Percentiles rank a stretch among this genome's conserved stretches.
These are phyloP conservation scores for Hyla sarda DNA, from an alignment of 2,113 vertebrate species.

Conservation along the genomic window DNA sequence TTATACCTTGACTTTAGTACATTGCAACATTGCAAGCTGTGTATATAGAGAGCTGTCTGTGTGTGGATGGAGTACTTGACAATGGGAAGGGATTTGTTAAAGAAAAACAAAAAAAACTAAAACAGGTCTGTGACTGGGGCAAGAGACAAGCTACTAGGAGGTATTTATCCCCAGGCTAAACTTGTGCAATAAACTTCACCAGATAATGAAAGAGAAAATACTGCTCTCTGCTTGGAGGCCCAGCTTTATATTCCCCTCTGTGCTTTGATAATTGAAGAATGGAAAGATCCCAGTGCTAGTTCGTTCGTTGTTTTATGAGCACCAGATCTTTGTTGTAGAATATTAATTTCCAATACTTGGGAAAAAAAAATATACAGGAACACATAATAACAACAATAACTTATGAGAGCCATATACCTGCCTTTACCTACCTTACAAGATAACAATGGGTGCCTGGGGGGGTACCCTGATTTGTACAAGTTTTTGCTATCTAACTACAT, in stretches of 20 bases:
- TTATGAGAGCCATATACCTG: too few species aligned
- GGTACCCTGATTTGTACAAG: background rate
- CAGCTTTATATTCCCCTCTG: conserved; percentile 15
- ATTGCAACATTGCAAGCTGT: background rate
- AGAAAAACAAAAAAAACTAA: background rate
- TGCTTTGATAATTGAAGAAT: conserved; percentile 32
- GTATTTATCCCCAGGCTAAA: conserved; percentile 46
- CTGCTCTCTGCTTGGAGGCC: conserved; percentile 28
- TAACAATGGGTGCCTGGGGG: background rate
- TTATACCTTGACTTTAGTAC: background rate
- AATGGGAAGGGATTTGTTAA: background rate
- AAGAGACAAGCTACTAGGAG: conserved; percentile 42
- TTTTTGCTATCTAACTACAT: background rate
- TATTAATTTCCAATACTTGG: background rate
- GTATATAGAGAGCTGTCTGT: background rate
- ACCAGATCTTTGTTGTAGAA: background rate
- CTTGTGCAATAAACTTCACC: conserved; percentile 52
- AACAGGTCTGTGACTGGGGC: conserved; percentile 1
- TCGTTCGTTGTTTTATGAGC: background rate
- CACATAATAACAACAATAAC: background rate
- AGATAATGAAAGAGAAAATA: conserved; percentile 51
- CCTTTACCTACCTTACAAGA: background rate
- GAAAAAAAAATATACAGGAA: background rate
- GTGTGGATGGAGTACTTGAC: conserved; percentile 1
- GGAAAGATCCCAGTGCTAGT: background rate